Percentiles rank a stretch among this genome's conserved stretches.
phyloP scores from a whole-genome alignment of 2,888 invertebrate species.

The Ectemnius cavifrons region DNA sequence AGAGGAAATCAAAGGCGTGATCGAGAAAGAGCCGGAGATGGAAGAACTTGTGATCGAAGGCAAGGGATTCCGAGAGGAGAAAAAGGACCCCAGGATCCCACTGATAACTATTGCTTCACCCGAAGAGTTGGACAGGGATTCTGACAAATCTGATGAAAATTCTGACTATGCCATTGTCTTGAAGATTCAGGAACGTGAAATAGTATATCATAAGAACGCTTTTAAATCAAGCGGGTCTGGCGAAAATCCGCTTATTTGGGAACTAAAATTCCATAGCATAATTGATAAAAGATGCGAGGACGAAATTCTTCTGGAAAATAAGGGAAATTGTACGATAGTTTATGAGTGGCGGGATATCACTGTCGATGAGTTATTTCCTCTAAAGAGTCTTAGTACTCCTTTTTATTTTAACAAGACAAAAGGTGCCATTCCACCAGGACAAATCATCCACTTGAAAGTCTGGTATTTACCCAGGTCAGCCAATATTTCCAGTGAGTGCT shows the following conservation, averaged over 20 bases:
- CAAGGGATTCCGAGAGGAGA: background rate
- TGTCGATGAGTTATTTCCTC: slow-evolving; percentile 41
- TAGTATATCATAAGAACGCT: slow-evolving; percentile 37
- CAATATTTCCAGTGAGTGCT: slow-evolving; percentile 78
- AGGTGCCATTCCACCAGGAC: slow-evolving; percentile 79
- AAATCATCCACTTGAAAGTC: slow-evolving; percentile 77
- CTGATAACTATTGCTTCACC: slow-evolving; percentile 48
- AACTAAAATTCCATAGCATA: slow-evolving; percentile 49
- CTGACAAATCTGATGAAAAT: background rate
- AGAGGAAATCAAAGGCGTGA: slow-evolving; percentile 59
- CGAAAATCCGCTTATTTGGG: slow-evolving; percentile 43
- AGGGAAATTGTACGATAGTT: slow-evolving; percentile 79
- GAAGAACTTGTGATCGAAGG: slow-evolving; percentile 68
- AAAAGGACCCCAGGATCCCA: slow-evolving; percentile 18
- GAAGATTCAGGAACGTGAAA: slow-evolving; percentile 63
- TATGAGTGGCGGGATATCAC: slow-evolving; percentile 78
- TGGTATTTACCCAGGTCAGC: slow-evolving; percentile 78
- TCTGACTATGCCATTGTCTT: slow-evolving; percentile 45
- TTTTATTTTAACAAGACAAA: slow-evolving; percentile 82
- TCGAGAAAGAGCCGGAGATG: slow-evolving; percentile 67
- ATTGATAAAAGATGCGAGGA: slow-evolving; percentile 30
- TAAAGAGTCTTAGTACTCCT: slow-evolving; percentile 65
- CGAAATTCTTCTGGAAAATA: slow-evolving; percentile 78
- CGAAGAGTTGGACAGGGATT: slow-evolving; percentile 6
- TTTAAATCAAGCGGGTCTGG: background rate